Base-by-base conservation (phyloP, 2,888 invertebrate genomes). In the Eledona agricola region DNA sequence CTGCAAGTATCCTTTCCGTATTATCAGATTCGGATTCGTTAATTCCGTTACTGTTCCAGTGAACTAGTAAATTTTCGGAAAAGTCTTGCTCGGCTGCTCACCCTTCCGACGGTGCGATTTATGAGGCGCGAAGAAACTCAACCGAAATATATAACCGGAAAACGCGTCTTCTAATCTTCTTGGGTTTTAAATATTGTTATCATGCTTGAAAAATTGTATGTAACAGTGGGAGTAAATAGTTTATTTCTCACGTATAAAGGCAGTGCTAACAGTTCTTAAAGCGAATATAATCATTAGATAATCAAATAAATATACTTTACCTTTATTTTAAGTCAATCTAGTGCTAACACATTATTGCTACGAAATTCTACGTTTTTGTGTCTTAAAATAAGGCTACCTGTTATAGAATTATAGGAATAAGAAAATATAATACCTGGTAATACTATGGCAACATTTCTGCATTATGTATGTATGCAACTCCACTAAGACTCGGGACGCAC, bases 71-170 rank as follows among this genome's bases (percentile, higher is more conserved):
- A 40, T 28, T 40, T 11, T 17, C 12, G 16, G 10, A 25, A 16
- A 13, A 45, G 34, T 49, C 16, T 9, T 20, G 47, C 13, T 49
- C 11, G 16, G 35, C 4, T 51, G 51, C 22, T 15, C 51, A 51
- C 51, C 51, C 51, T 28, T 42, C 10, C 12, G 29, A n/a, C 7
- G 2, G 12, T 15, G 7, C 7, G 42, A 4, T 28, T 19, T 28
- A 19, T 22, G 20, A 20, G 15, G 29, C 29, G 22, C 22, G 22
- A 31, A 42, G 15, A 29, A 12, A 26, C 3, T 26, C 16, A 13
- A 17, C 0, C 7, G 12, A 28, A 26, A 26, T n/a, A n/a, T n/a
- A n/a, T n/a, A n/a, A n/a, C n/a, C n/a, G n/a, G n/a, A n/a, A n/a
- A n/a, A n/a, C n/a, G n/a, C n/a, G n/a, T n/a, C n/a, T n/a, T n/a